Evolutionary conservation across 2,113 vertebrate genomes (phyloP).

Genomic region (Silurus glanis): DNA sequence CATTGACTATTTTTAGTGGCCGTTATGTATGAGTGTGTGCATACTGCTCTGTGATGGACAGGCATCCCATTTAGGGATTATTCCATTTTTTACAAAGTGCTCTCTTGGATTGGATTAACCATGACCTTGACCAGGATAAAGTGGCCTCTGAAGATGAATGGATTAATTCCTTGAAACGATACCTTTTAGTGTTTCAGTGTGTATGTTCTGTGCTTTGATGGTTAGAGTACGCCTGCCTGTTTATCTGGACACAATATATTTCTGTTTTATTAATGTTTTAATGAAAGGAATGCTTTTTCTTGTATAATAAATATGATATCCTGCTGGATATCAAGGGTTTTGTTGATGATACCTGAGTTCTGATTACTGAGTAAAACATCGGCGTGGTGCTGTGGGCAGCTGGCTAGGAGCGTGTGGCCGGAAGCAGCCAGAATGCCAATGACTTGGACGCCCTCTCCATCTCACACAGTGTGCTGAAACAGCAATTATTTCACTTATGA

Average conservation of each 20-base stretch:
- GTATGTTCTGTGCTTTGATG: background rate
- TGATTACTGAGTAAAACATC: conserved; percentile 44
- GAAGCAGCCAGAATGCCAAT: conserved; percentile 63
- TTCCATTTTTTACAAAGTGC: background rate
- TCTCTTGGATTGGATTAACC: background rate
- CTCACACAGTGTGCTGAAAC: conserved; percentile 61
- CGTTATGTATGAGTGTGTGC: background rate
- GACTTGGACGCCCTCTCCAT: conserved; percentile 61
- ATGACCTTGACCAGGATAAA: conserved; percentile 6
- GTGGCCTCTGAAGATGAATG: background rate
- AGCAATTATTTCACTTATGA: conserved; percentile 56
- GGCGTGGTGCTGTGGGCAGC: conserved; percentile 54
- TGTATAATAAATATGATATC: background rate
- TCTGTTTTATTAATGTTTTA: background rate
- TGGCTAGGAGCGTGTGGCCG: conserved; percentile 54
- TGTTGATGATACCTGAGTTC: background rate
- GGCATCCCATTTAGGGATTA: background rate
- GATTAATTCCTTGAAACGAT: background rate
- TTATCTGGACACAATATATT: background rate
- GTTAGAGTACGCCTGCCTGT: background rate
- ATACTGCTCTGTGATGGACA: background rate
- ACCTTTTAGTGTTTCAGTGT: background rate
- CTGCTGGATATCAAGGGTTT: background rate
- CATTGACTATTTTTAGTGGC: background rate
- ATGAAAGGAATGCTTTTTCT: background rate